These are phyloP conservation scores for Butorides virescens DNA, from an alignment of 2,113 vertebrate species.

Conservation along the genomic window DNA sequence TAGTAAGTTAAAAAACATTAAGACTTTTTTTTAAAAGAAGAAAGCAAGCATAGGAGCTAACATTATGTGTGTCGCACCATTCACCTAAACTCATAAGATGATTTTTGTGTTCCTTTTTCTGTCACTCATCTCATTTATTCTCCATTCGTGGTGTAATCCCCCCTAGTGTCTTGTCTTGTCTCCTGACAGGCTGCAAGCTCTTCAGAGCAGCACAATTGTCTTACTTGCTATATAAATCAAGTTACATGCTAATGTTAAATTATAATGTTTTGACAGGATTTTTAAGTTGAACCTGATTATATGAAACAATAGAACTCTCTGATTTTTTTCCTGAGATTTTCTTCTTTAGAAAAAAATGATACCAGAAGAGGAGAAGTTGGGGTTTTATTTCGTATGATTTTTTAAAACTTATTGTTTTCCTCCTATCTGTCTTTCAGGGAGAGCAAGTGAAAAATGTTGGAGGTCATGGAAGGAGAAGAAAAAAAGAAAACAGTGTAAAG, in stretches of 20 bases:
- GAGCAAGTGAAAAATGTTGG: neutral
- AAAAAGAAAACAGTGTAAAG: neutral
- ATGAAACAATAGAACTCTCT: constrained; percentile 46
- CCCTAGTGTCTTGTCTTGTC: constrained; percentile 44
- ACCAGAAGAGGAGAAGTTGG: neutral
- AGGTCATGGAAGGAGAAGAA: neutral
- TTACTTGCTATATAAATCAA: constrained; percentile 58
- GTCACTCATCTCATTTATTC: constrained; percentile 61
- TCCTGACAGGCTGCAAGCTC: constrained; percentile 59
- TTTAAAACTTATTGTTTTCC: neutral
- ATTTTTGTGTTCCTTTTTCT: constrained; percentile 43
- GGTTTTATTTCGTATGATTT: neutral
- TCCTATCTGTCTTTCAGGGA: neutral
- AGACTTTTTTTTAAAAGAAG: neutral
- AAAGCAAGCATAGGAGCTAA: neutral
- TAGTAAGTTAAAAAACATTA: constrained; percentile 9
- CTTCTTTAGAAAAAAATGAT: neutral
- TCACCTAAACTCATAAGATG: neutral
- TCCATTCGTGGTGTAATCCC: constrained; percentile 27
- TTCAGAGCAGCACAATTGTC: constrained; percentile 59
- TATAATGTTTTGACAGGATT: constrained; percentile 65
- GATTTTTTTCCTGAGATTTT: neutral
- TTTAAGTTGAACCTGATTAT: constrained; percentile 53
- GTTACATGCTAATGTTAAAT: constrained; percentile 49
- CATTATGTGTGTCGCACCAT: neutral